Evolutionary conservation across 92 coral and sea anemone genomes (phyloP), one percentile per base, ranked within the genome.

Genomic region (Pocillopora grandis): DNA sequence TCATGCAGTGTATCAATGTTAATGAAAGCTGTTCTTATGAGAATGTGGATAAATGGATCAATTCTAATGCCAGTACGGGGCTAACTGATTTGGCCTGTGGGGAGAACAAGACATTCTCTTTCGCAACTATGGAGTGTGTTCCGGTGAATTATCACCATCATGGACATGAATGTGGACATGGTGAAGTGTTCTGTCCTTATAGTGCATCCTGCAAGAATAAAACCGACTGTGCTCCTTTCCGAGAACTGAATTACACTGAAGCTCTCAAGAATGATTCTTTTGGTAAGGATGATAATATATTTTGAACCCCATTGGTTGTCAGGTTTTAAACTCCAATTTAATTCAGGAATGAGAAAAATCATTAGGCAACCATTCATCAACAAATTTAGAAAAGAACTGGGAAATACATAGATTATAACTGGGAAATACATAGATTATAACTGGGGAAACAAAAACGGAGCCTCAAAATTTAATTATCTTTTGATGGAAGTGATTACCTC

Each of bases 1-100:
- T 84, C 36, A 84, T 93, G 84, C 76, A 52, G 14, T 93, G 96
- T 58, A 75, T 87, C 10, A 35, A 83, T 6, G 82, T 37, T 31
- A 88, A 86, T 72, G 19, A 31, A 21, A 88, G 73, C 9, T 93
- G 96, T 69, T 88, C 96, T 21, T 74, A 76, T 55, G 72, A 72
- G 58, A 70, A 68, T 21, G 72, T 90, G 1, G 82, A 81, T 63
- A 85, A 93, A 33, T 93, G 94, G 94, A 66, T 76, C 21, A 78
- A 76, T 36, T 60, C 78, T 57, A 90, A 90, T 62, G 77, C 17
- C 20, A 72, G 84, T 23, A 63, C 63, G 73, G 87, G 81, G 23
- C 89, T 70, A 18, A 77, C 65, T 57, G 91, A 90, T 55, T 48
- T 57, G 10, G 79, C 48, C 14, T 93, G 96, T 77, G 65, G 81